These are phyloP conservation scores for Triplophysa yarkandensis DNA, from an alignment of 2,797 vertebrate genomes.

Conservation along the genomic window DNA sequence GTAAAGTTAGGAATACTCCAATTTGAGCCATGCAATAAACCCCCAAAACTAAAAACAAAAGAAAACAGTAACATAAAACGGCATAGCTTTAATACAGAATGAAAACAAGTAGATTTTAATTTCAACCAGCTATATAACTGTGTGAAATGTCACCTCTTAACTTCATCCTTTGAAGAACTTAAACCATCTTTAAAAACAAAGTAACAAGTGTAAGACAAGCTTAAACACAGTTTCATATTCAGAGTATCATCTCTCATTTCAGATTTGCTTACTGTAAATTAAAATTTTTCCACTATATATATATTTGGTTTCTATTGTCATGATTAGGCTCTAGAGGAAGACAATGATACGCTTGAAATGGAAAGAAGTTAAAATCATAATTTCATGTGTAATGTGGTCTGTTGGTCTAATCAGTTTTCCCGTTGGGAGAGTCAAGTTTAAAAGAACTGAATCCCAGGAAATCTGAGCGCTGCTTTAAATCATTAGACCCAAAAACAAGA, in stretches of 20 bases:
- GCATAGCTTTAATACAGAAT: background rate
- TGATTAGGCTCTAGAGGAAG: slow-evolving; percentile 3
- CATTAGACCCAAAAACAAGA: slow-evolving; percentile 6
- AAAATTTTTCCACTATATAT: slow-evolving; percentile 4
- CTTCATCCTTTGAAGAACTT: too few species aligned
- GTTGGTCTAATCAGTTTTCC: slow-evolving; percentile 19
- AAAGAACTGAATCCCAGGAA: slow-evolving; percentile 11
- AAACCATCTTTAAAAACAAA: slow-evolving; percentile 17
- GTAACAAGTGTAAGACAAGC: too few species aligned
- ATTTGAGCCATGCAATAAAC: background rate
- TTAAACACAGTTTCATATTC: too few species aligned
- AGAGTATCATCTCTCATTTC: too few species aligned
- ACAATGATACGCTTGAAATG: background rate
- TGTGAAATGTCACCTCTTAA: too few species aligned
- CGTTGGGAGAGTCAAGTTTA: slow-evolving; percentile 17
- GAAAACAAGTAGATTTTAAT: too few species aligned
- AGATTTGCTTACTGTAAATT: background rate
- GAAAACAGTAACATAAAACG: background rate
- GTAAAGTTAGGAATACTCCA: background rate
- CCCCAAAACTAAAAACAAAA: background rate
- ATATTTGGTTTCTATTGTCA: slow-evolving; percentile 33
- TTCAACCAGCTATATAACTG: too few species aligned
- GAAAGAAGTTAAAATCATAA: background rate
- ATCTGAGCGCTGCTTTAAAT: slow-evolving; percentile 17
- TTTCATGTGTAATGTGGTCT: slow-evolving; percentile 18